phyloP scores from a whole-genome alignment of 2,113 vertebrate genomes.

The Hydropotes inermis region DNA sequence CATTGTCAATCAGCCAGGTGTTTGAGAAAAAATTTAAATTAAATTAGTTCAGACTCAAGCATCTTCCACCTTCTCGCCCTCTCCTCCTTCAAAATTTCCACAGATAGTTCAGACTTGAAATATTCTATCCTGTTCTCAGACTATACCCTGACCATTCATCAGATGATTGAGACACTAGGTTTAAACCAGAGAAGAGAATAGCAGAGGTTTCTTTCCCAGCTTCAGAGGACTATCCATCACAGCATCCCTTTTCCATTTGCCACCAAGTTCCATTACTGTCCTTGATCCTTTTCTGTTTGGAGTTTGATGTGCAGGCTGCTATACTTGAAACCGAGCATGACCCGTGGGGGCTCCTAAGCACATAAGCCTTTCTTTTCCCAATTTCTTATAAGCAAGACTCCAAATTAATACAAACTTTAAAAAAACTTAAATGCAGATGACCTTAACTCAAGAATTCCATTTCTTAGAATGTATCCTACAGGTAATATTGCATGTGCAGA shows the following conservation, averaged over 20 bases:
- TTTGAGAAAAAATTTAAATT: neutral
- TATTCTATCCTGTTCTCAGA: neutral
- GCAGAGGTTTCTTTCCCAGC: neutral
- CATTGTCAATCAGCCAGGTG: neutral
- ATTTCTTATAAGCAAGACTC: neutral
- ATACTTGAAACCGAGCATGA: neutral
- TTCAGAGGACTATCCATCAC: no score
- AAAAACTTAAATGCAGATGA: neutral
- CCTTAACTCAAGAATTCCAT: neutral
- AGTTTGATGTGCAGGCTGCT: neutral
- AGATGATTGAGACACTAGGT: fast-evolving
- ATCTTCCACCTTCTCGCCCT: neutral
- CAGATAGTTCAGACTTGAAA: neutral
- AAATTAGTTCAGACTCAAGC: neutral
- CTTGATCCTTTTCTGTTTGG: neutral
- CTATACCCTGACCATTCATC: no score
- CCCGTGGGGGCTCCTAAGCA: neutral
- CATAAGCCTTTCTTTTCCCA: neutral
- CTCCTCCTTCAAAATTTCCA: neutral
- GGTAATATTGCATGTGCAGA: neutral
- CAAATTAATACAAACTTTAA: neutral
- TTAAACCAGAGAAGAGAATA: neutral
- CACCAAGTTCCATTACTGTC: neutral
- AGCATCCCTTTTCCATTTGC: neutral
- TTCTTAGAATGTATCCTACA: neutral